These are phyloP conservation scores for Ecdyonurus torrentis DNA, from an alignment of 2,888 invertebrate genomes.

Conservation along the genomic window DNA sequence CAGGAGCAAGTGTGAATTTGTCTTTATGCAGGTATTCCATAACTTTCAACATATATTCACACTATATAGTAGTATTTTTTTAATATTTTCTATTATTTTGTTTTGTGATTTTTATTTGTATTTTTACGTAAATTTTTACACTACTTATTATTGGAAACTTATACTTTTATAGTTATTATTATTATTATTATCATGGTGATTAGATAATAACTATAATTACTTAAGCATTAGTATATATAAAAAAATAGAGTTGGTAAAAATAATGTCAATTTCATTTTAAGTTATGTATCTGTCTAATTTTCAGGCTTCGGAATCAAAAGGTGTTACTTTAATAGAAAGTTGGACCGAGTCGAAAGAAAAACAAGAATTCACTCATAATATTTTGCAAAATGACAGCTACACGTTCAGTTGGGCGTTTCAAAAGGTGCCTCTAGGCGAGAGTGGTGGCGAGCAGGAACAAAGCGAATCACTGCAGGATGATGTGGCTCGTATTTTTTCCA, in stretches of 20 bases:
- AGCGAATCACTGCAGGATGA: constrained; percentile 17
- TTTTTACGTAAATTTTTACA: too few species aligned
- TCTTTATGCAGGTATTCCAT: constrained; percentile 35
- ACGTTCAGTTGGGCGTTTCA: constrained; percentile 33
- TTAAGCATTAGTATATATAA: too few species aligned
- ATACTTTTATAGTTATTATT: too few species aligned
- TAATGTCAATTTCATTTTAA: constrained; percentile 3
- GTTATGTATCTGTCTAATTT: not conserved
- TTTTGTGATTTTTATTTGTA: too few species aligned
- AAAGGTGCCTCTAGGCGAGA: constrained; percentile 18
- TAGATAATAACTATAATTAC: constrained; percentile 1
- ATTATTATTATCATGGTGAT: too few species aligned
- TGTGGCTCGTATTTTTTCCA: constrained; percentile 30
- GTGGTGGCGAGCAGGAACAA: constrained; percentile 6
- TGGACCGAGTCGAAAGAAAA: constrained; percentile 25
- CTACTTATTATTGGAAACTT: too few species aligned
- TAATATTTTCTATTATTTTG: too few species aligned
- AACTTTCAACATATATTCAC: too few species aligned
- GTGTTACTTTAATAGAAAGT: constrained; percentile 24
- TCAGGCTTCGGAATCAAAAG: constrained; percentile 24
- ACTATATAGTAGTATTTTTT: too few species aligned
- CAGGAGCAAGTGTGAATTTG: constrained; percentile 30
- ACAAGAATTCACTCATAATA: constrained; percentile 22
- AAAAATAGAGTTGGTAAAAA: too few species aligned
- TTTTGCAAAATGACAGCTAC: constrained; percentile 26